A percentile compares a stretch with the other conserved stretches of the same genome.
These are phyloP conservation scores for Anolis carolinensis DNA, from an alignment of 2,113 vertebrate genomes.

Conservation along the genomic window DNA sequence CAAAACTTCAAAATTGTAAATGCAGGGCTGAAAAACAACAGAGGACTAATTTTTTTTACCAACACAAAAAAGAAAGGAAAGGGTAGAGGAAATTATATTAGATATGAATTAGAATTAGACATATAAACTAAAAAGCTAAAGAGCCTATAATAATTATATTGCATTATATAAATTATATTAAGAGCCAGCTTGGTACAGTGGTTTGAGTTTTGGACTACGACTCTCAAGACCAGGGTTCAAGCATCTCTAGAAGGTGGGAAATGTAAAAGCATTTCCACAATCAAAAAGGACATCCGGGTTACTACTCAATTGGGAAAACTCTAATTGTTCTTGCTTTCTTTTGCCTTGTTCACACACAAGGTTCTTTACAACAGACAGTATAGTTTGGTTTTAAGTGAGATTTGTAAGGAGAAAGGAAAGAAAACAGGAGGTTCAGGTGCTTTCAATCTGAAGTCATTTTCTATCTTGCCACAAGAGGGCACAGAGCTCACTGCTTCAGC, in stretches of 20 bases:
- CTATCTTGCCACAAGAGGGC: slow-evolving; percentile 25
- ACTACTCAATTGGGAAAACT: neutral
- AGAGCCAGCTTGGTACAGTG: neutral
- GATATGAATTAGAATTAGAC: no score
- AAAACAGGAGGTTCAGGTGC: neutral
- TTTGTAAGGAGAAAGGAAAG: neutral
- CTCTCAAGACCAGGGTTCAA: neutral
- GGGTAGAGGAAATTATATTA: no score
- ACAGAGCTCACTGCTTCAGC: neutral
- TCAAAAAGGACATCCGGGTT: neutral
- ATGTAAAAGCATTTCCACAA: neutral
- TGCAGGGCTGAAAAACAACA: no score
- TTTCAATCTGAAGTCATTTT: neutral
- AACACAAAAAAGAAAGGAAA: no score
- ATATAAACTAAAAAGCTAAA: no score
- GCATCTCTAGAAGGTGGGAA: no score
- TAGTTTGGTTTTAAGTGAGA: neutral
- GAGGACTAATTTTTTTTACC: no score
- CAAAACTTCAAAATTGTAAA: no score
- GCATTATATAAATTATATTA: no score
- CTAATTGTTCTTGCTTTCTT: neutral
- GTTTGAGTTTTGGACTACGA: neutral
- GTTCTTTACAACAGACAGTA: neutral
- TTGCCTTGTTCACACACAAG: neutral
- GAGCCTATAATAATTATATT: no score